Conservation (phyloP, 2,797 vertebrate species). For the Tokudaia muenninki region DNA sequence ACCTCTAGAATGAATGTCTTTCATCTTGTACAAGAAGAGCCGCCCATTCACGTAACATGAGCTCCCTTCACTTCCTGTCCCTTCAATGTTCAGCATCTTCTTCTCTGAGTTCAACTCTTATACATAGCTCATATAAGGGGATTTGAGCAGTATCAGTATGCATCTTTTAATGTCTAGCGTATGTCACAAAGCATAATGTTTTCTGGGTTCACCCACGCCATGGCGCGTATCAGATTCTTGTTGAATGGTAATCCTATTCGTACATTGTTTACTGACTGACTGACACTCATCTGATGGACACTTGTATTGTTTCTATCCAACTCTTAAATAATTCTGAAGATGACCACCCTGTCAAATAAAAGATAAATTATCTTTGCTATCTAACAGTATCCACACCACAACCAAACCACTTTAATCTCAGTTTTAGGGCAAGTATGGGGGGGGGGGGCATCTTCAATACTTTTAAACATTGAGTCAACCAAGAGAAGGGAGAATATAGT, state of each 20-base stretch:
- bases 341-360: background rate
- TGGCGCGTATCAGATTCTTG: background rate
- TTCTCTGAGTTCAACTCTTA: background rate
- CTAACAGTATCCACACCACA: background rate
- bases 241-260: background rate
- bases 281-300: background rate
- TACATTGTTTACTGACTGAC: background rate
- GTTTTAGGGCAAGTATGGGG: background rate
- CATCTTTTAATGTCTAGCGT: background rate
- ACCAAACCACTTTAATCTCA: background rate
- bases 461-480: background rate
- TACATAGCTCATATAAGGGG: background rate
- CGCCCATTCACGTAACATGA: background rate
- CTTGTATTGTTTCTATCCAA: background rate
- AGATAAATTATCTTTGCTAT: background rate
- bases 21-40: background rate
- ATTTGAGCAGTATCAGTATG: background rate
- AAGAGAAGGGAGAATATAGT: background rate
- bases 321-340: slow-evolving; percentile 38
- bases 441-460: slow-evolving; percentile 7
- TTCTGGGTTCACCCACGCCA: background rate
- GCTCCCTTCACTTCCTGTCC: background rate
- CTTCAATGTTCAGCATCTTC: background rate
- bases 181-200: background rate
- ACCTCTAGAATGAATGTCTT: background rate